A percentile compares a stretch with the other conserved stretches of the same genome.
Evolutionary conservation across 2,113 vertebrate genomes (phyloP).

Genomic region (Phalacrocorax aristotelis): DNA sequence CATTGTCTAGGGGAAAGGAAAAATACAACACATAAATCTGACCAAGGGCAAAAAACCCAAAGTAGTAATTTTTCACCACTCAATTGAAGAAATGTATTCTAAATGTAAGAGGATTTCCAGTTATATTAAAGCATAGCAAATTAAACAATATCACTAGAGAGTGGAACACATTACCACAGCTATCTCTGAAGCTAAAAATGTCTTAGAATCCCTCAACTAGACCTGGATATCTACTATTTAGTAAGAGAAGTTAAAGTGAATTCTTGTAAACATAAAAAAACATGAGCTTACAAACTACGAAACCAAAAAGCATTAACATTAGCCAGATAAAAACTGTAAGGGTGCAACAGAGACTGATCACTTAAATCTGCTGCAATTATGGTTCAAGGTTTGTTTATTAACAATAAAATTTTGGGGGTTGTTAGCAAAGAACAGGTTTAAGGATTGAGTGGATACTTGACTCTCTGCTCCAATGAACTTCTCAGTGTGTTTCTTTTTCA

Average conservation of each 20-base stretch:
- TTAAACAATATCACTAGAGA: not conserved
- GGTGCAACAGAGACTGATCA: not conserved
- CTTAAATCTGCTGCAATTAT: not conserved
- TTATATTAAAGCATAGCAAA: not conserved
- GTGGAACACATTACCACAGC: not conserved
- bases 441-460: not conserved
- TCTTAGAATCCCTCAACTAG: not conserved
- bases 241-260: not conserved
- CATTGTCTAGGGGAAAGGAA: not conserved
- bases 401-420: not conserved
- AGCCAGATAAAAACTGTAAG: not conserved
- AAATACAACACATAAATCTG: not conserved
- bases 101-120: not conserved
- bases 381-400: not conserved
- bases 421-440: not conserved
- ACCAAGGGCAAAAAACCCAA: not conserved
- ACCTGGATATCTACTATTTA: not conserved
- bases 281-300: not conserved
- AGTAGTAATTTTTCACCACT: not conserved
- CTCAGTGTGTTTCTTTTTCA: not conserved
- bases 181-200: not conserved
- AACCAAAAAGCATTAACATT: not conserved
- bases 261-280: not conserved
- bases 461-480: not conserved
- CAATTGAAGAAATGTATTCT: not conserved